A percentile compares a stretch with the other conserved stretches of the same genome.
phyloP scores from a whole-genome alignment of 2,113 vertebrate species.

The Bagarius yarrelli region DNA sequence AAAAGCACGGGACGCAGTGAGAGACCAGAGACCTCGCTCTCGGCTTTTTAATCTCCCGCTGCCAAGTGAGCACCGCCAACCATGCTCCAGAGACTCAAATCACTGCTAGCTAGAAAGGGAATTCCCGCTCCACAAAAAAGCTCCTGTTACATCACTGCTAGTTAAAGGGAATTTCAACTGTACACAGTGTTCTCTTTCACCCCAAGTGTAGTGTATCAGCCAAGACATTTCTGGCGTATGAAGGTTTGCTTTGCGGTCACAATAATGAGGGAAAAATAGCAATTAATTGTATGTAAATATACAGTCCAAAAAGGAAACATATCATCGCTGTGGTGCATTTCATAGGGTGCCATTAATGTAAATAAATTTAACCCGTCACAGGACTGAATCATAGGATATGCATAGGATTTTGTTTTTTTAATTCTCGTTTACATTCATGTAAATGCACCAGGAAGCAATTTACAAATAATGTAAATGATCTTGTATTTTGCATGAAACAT shows the following conservation, averaged over 20 bases:
- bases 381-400: not conserved
- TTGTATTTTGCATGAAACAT: not conserved
- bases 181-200: constrained; percentile 14
- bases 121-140: constrained; percentile 29
- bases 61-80: constrained; percentile 24
- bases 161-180: constrained; percentile 4
- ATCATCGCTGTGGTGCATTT: not conserved
- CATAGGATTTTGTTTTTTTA: too few species aligned
- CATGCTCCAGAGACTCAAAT: constrained; percentile 35
- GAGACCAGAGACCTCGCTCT: not conserved
- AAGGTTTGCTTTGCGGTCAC: not conserved
- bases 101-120: constrained; percentile 6
- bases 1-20: not conserved
- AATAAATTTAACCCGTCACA: not conserved
- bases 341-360: not conserved
- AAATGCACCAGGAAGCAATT: not conserved
- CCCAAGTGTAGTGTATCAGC: not conserved
- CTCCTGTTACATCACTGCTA: not conserved
- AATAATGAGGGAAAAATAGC: not conserved
- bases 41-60: constrained; percentile 40
- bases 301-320: not conserved
- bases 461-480: not conserved
- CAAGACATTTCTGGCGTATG: not conserved
- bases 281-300: not conserved
- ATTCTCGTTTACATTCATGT: not conserved